Evolutionary conservation across 1,140 invertebrate genomes (phyloP).

Genomic region (Panulirus ornatus): DNA sequence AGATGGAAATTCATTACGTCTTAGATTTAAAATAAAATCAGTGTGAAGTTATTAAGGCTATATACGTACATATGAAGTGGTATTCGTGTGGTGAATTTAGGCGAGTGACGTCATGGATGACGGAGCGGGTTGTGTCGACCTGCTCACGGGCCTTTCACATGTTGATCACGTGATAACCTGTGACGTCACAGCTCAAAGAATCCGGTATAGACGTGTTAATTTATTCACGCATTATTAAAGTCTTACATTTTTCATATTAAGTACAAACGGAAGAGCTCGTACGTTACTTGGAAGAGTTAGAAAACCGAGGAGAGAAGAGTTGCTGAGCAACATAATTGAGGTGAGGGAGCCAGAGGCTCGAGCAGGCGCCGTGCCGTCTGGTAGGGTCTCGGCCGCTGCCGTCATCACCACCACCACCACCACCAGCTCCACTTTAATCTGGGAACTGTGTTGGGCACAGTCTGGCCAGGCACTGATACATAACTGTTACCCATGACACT

Average conservation of each 20-base stretch:
- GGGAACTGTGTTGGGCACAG: background rate
- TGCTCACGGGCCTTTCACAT: constrained; percentile 28
- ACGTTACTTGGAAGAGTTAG: background rate
- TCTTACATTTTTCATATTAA: background rate
- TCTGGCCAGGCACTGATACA: background rate
- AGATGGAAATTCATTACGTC: background rate
- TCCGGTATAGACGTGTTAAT: background rate
- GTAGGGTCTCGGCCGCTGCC: background rate
- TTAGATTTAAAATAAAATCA: background rate
- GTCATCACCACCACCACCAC: background rate
- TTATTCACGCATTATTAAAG: background rate
- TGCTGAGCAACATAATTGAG: background rate
- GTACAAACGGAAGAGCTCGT: background rate
- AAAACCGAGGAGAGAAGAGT: background rate
- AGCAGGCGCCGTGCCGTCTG: constrained; percentile 54
- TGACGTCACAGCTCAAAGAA: background rate
- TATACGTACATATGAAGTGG: background rate
- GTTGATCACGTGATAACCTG: constrained; percentile 38
- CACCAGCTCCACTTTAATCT: no score
- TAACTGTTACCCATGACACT: background rate
- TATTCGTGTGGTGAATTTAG: background rate
- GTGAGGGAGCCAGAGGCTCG: background rate
- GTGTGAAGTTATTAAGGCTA: background rate
- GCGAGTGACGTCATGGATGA: background rate
- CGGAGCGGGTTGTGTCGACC: background rate